These are phyloP conservation scores for Copidosoma floridanum DNA, from an alignment of 1,140 invertebrate species.

Conservation along the genomic window DNA sequence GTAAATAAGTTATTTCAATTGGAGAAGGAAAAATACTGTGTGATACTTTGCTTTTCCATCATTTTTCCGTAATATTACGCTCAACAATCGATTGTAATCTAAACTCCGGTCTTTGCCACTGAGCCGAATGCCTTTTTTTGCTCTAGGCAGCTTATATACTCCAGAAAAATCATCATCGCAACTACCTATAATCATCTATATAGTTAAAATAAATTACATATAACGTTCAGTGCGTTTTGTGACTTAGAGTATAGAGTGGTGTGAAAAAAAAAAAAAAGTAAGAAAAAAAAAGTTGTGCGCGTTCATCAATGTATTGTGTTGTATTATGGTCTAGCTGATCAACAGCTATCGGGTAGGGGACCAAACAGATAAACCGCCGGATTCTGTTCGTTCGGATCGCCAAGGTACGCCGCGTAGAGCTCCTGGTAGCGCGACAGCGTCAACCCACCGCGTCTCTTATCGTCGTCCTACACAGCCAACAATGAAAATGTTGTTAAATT, in stretches of 20 bases:
- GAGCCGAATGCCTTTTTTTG: too few relatives aligned
- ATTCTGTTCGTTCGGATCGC: slow-evolving; percentile 70
- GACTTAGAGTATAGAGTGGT: too few relatives aligned
- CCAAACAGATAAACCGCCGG: slow-evolving; percentile 77
- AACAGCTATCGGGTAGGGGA: slow-evolving; percentile 58
- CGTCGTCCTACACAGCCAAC: slow-evolving; percentile 71
- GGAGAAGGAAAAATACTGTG: slow-evolving; percentile 14
- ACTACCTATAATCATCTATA: too few relatives aligned
- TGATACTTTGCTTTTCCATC: neutral
- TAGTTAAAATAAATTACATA: slow-evolving; percentile 16
- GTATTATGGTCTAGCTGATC: slow-evolving; percentile 18
- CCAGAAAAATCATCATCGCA: too few relatives aligned
- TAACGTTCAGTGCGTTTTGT: slow-evolving; percentile 10
- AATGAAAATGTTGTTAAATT: too few relatives aligned
- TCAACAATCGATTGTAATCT: too few relatives aligned
- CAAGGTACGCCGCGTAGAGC: slow-evolving; percentile 77
- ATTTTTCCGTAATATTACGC: too few relatives aligned
- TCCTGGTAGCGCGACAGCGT: slow-evolving; percentile 76
- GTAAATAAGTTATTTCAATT: slow-evolving; percentile 5
- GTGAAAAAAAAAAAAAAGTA: too few relatives aligned
- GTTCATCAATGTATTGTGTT: too few relatives aligned
- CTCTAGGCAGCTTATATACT: too few relatives aligned
- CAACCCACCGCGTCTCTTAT: slow-evolving; percentile 73
- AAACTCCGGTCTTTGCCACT: too few relatives aligned
- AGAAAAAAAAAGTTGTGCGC: slow-evolving; percentile 15